phyloP scores from a whole-genome alignment of 2,113 vertebrate species.

The Ursus arctos region DNA sequence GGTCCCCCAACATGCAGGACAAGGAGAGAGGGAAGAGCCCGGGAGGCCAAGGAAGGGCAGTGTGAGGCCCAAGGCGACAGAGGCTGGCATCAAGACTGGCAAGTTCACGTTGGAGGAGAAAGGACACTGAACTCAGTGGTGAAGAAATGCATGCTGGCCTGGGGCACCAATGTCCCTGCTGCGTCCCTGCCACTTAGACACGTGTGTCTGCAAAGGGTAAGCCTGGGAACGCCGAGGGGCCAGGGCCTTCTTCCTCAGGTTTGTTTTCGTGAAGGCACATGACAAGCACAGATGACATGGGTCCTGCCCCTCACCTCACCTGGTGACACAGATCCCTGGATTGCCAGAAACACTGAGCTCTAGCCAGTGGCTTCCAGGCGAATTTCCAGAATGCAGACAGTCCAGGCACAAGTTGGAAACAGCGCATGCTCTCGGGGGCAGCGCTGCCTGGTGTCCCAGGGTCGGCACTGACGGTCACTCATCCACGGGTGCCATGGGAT shows the following conservation, averaged over 20 bases:
- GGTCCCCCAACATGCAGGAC: not conserved
- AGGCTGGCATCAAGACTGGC: not conserved
- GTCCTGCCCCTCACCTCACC: not conserved
- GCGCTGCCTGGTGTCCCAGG: not conserved
- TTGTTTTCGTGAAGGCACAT: not conserved
- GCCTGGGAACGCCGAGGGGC: not conserved
- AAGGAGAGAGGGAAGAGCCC: not conserved
- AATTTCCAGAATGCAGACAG: not conserved
- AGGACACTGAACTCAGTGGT: rapidly evolving
- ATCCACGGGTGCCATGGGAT: not conserved
- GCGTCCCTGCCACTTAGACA: not conserved
- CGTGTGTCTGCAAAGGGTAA: not conserved
- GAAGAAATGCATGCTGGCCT: not conserved
- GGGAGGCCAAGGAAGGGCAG: not conserved
- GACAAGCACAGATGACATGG: rapidly evolving
- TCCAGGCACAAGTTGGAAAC: no score
- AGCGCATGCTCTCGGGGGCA: not conserved
- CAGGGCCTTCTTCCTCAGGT: not conserved
- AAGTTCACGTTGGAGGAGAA: not conserved
- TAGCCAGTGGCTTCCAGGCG: not conserved
- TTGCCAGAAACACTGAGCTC: not conserved
- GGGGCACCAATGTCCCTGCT: not conserved
- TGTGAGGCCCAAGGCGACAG: rapidly evolving
- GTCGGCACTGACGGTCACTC: not conserved
- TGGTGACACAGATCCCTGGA: not conserved